phyloP scores from a whole-genome alignment of 2,113 vertebrate species.

The Spheniscus mendiculus region DNA sequence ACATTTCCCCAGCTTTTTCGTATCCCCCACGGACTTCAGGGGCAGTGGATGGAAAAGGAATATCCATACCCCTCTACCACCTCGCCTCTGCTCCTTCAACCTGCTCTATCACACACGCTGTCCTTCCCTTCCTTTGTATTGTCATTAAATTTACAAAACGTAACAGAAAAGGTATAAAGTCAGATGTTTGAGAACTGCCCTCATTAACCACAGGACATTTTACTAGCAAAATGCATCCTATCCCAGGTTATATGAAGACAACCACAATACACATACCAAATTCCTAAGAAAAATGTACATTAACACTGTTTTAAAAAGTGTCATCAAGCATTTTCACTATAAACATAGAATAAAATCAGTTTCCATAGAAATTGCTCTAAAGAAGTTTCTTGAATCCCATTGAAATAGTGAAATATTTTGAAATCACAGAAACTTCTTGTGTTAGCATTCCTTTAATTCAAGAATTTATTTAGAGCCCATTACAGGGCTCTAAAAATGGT shows the following conservation, averaged over 20 bases:
- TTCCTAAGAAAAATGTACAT: neutral
- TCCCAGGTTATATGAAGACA: neutral
- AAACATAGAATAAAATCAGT: neutral
- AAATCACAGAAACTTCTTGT: neutral
- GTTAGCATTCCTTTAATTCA: neutral
- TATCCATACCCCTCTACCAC: fast-evolving
- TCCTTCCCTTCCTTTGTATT: neutral
- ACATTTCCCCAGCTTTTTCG: neutral
- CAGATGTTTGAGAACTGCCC: neutral
- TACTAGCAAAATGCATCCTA: neutral
- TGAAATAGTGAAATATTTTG: neutral
- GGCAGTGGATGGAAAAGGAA: neutral
- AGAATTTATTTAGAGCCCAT: neutral
- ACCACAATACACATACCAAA: neutral
- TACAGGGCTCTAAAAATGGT: neutral
- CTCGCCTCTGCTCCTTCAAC: neutral
- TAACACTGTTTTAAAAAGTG: neutral
- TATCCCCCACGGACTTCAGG: neutral
- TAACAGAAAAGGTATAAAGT: neutral
- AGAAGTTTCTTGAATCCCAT: neutral
- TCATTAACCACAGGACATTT: neutral
- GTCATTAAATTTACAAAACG: neutral
- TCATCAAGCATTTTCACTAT: neutral
- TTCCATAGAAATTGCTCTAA: neutral
- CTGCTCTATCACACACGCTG: neutral